phyloP scores from a whole-genome alignment of 2,113 vertebrate genomes.

The Pionites leucogaster region DNA sequence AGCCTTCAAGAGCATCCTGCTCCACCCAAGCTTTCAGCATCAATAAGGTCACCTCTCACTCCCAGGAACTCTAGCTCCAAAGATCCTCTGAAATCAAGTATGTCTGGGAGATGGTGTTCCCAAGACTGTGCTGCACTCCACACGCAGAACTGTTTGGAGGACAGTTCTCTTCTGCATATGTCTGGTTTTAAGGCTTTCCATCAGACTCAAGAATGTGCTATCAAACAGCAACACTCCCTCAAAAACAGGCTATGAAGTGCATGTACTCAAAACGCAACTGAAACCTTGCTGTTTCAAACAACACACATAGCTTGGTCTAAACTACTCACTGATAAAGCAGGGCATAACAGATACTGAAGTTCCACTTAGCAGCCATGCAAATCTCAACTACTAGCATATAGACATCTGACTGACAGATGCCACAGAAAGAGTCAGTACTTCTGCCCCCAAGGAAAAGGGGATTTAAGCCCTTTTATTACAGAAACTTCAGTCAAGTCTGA shows the following conservation, averaged over 20 bases:
- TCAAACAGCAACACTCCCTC: not conserved
- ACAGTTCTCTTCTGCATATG: not conserved
- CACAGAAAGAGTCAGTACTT: not conserved
- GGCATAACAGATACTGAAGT: not conserved
- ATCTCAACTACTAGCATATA: not conserved
- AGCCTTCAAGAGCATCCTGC: not conserved
- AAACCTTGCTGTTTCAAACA: not conserved
- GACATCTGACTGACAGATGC: not conserved
- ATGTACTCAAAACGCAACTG: not conserved
- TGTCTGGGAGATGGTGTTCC: not conserved
- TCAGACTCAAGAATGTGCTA: not conserved
- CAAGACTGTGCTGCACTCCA: not conserved
- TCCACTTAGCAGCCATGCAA: not conserved
- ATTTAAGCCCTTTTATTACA: not conserved
- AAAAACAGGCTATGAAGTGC: not conserved
- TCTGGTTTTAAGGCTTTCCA: not conserved
- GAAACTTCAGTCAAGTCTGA: not conserved
- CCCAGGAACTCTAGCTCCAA: not conserved
- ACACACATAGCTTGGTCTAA: not conserved
- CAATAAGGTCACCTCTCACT: not conserved
- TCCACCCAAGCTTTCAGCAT: not conserved
- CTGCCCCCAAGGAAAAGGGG: slow-evolving; percentile 8
- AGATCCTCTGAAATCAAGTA: not conserved
- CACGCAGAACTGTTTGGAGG: rapidly evolving
- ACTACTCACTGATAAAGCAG: not conserved